phyloP scores from a whole-genome alignment of 2,888 invertebrate genomes.

The Melieria omissa region DNA sequence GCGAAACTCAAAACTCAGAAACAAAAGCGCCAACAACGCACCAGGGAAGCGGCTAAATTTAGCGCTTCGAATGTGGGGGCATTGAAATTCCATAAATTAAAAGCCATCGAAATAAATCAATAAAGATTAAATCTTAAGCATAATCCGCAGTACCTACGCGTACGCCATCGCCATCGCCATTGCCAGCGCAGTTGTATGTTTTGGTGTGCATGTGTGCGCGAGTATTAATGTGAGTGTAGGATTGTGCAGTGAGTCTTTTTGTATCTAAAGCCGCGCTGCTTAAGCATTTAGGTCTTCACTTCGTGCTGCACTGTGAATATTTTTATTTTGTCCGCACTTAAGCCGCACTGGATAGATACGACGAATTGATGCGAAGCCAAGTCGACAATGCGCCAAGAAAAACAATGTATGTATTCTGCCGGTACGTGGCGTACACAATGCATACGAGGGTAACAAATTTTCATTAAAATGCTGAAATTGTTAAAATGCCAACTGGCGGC shows the following conservation, averaged over 20 bases:
- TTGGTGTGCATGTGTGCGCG: neutral
- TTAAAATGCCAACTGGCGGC: neutral
- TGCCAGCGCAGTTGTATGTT: neutral
- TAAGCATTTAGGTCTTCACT: conserved; percentile 57
- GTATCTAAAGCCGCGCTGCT: conserved; percentile 45
- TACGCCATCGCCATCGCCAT: neutral
- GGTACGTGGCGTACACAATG: neutral
- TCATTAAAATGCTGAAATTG: conserved; percentile 52
- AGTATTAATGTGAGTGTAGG: neutral
- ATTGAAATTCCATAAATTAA: conserved; percentile 48
- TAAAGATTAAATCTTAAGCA: conserved; percentile 62
- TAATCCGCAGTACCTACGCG: conserved; percentile 34
- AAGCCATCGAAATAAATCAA: conserved; percentile 63
- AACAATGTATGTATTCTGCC: neutral
- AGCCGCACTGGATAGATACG: neutral
- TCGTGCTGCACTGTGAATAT: conserved; percentile 41
- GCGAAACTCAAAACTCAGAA: too few relatives aligned
- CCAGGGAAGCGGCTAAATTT: too few relatives aligned
- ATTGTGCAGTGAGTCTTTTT: neutral
- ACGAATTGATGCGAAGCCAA: neutral
- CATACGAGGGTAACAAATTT: conserved; percentile 31
- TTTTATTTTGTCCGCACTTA: conserved; percentile 45
- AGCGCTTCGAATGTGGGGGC: neutral
- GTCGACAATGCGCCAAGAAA: too few relatives aligned
- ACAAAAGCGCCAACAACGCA: too few relatives aligned